Conservation (phyloP, 2,888 invertebrate genomes). For the Seira sanloemensis region DNA sequence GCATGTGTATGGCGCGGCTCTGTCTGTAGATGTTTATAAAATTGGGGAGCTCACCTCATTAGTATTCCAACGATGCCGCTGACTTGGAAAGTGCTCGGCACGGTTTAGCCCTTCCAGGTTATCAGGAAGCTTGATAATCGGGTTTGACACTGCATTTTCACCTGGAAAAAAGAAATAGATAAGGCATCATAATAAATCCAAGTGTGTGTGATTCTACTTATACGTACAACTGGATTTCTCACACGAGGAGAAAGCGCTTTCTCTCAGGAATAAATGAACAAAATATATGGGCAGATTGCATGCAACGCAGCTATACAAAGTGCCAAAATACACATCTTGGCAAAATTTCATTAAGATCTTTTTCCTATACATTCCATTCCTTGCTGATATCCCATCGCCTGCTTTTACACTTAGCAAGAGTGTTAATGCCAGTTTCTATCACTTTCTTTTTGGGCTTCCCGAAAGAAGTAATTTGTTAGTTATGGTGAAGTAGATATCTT, state of each 20-base stretch:
- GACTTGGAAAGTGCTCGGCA: constrained; percentile 95
- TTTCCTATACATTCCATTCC: background rate
- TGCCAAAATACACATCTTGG: constrained; percentile 21
- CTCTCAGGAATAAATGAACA: background rate
- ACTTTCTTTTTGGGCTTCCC: background rate
- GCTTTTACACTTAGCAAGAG: constrained; percentile 28
- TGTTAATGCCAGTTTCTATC: background rate
- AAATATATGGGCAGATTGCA: background rate
- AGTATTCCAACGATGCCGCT: constrained; percentile 98
- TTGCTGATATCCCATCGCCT: constrained; percentile 6
- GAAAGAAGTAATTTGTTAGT: background rate
- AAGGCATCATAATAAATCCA: constrained; percentile 50
- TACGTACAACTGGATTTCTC: constrained; percentile 23
- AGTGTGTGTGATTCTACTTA: constrained; percentile 45
- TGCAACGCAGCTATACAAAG: background rate
- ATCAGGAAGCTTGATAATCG: constrained; percentile 89
- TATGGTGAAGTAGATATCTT: background rate
- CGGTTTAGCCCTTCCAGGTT: constrained; percentile 96
- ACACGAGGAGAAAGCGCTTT: background rate
- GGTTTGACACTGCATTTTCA: constrained; percentile 73
- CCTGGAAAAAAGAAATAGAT: constrained; percentile 65
- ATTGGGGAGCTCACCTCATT: constrained; percentile 86
- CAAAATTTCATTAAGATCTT: constrained; percentile 49
- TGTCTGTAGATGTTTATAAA: background rate
- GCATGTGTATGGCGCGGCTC: background rate